Conservation (phyloP, 1,140 invertebrate species). For the Drosophila kohkoa region DNA sequence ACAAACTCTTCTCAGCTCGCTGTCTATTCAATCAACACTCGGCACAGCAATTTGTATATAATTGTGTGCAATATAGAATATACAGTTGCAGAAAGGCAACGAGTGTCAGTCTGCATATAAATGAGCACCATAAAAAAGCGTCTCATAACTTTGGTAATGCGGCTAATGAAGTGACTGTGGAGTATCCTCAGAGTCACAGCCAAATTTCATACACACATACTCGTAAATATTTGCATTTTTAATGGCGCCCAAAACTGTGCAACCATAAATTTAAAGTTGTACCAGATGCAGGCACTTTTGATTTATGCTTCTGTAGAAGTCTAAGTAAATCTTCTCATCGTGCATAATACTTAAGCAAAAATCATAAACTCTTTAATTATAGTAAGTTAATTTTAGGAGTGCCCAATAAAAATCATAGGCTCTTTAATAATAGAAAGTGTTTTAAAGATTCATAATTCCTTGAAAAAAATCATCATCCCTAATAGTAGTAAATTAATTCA, state of each 20-base stretch:
- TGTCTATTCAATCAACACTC: slow-evolving; percentile 74
- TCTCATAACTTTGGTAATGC: slow-evolving; percentile 62
- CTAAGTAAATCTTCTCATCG: background rate
- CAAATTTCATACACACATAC: slow-evolving; percentile 1
- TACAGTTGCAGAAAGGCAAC: slow-evolving; percentile 4
- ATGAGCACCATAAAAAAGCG: slow-evolving; percentile 44
- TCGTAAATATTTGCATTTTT: slow-evolving; percentile 55
- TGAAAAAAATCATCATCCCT: no score
- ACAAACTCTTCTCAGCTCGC: slow-evolving; percentile 36
- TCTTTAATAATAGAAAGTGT: no score
- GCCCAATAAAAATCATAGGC: background rate
- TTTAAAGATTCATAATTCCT: no score
- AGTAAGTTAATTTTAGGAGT: background rate
- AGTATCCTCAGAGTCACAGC: slow-evolving; percentile 20
- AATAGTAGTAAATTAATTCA: no score
- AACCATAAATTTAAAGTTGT: slow-evolving; percentile 54
- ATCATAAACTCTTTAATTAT: background rate
- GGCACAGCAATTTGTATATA: slow-evolving; percentile 35
- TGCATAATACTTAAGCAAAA: slow-evolving; percentile 1
- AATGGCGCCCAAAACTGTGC: slow-evolving; percentile 51
- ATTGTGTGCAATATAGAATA: slow-evolving; percentile 23
- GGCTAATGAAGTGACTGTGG: slow-evolving; percentile 56
- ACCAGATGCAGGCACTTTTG: slow-evolving; percentile 14
- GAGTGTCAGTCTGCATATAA: slow-evolving; percentile 60
- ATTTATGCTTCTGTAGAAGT: slow-evolving; percentile 25